phyloP scores from a whole-genome alignment of 2,797 vertebrate species.

The Fringilla coelebs region DNA sequence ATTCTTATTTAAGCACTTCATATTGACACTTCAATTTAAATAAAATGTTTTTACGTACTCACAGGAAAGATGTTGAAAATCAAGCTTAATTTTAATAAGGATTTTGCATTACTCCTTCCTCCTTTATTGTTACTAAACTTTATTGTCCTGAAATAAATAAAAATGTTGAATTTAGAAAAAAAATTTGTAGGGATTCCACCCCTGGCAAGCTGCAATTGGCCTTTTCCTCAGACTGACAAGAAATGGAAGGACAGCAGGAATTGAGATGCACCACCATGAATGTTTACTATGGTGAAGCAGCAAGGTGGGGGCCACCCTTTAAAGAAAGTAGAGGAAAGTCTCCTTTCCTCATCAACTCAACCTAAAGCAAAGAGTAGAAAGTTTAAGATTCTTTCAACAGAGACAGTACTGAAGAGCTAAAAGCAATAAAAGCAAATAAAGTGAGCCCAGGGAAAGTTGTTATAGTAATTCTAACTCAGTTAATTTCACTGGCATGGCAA shows the following conservation, averaged over 20 bases:
- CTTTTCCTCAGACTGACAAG: background rate
- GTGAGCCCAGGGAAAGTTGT: background rate
- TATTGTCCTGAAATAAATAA: background rate
- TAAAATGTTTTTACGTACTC: background rate
- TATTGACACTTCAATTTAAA: background rate
- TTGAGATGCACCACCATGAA: background rate
- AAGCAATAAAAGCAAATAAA: background rate
- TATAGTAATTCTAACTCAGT: background rate
- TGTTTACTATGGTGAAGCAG: background rate
- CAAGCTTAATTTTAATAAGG: background rate
- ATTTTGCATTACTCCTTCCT: background rate
- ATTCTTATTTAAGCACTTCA: background rate
- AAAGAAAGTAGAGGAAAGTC: background rate
- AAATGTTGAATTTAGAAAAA: background rate
- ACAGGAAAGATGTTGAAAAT: background rate
- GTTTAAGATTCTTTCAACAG: background rate
- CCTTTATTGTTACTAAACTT: background rate
- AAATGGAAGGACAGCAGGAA: background rate
- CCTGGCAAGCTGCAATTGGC: background rate
- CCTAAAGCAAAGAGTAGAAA: background rate
- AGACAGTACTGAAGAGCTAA: background rate
- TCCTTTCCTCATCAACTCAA: background rate
- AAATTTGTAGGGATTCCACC: rapidly evolving
- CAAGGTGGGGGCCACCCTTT: background rate
- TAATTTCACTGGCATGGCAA: background rate